phyloP scores from a whole-genome alignment of 1,140 invertebrate species.

The Orchestia grillus region DNA sequence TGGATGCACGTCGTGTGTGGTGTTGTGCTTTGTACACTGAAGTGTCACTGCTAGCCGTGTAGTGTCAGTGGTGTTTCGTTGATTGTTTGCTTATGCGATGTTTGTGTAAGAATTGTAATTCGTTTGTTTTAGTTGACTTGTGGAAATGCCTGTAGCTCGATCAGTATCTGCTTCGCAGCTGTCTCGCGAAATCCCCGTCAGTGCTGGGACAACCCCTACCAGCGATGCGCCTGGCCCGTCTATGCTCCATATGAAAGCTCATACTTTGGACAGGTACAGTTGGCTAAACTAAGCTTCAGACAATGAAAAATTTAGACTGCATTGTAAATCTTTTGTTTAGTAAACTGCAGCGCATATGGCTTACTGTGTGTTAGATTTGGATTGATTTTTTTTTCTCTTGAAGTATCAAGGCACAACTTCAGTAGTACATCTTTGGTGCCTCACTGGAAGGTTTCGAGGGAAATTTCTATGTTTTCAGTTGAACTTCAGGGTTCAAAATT shows the following conservation, averaged over 20 bases:
- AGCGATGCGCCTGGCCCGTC: neutral
- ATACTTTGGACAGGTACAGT: slow-evolving; percentile 12
- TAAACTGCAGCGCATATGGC: too few species aligned
- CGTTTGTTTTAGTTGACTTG: neutral
- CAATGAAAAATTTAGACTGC: too few species aligned
- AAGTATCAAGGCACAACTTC: too few species aligned
- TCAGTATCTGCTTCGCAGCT: slow-evolving; percentile 34
- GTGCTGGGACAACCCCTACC: neutral
- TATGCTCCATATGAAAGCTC: slow-evolving; percentile 41
- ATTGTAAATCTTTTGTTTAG: too few species aligned
- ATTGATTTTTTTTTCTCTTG: too few species aligned
- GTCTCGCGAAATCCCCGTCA: slow-evolving; percentile 37
- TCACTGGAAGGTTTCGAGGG: too few species aligned
- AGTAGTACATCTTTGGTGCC: too few species aligned
- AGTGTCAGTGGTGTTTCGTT: slow-evolving; percentile 13
- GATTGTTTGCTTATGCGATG: neutral
- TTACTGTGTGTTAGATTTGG: too few species aligned
- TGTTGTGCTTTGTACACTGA: neutral
- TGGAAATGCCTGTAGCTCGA: slow-evolving; percentile 36
- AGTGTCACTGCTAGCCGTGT: neutral
- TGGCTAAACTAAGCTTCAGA: neutral
- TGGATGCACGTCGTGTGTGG: neutral
- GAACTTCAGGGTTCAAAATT: too few species aligned
- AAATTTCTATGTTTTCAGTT: too few species aligned
- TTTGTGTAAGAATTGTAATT: neutral